These are phyloP conservation scores for Eleutherodactylus coqui DNA, from an alignment of 2,797 vertebrate species.

Conservation along the genomic window DNA sequence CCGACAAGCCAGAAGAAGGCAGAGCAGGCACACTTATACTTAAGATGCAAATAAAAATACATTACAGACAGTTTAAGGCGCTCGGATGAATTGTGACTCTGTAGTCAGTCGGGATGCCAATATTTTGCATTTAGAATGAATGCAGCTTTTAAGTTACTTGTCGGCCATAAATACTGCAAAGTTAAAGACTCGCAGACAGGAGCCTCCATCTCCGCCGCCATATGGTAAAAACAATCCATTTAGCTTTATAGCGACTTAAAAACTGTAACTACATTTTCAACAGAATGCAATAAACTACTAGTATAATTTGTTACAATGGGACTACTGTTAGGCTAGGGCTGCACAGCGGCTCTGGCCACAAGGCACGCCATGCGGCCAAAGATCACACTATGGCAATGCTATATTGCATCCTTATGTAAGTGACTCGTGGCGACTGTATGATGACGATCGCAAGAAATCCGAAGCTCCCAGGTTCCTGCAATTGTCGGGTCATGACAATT, in stretches of 20 bases:
- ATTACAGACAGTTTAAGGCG: background rate
- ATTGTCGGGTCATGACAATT: too few relatives aligned
- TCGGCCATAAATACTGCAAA: constrained; percentile 12
- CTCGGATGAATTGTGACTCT: background rate
- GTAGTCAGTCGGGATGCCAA: background rate
- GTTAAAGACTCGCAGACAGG: background rate
- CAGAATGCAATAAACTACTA: constrained; percentile 4
- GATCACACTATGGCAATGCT: too few relatives aligned
- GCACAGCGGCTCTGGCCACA: too few relatives aligned
- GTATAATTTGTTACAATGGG: constrained; percentile 4
- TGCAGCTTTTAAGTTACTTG: background rate
- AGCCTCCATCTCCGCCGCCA: constrained; percentile 10
- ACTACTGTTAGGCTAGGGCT: too few relatives aligned
- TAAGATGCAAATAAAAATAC: constrained; percentile 13
- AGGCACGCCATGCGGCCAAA: too few relatives aligned
- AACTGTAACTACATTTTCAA: constrained; percentile 38
- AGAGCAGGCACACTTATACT: constrained; percentile 46
- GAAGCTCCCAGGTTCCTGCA: too few relatives aligned
- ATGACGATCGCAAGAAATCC: too few relatives aligned
- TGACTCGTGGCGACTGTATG: too few relatives aligned
- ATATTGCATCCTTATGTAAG: too few relatives aligned
- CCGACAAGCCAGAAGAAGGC: constrained; percentile 50
- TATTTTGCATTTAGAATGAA: constrained; percentile 1
- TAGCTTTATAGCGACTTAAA: constrained; percentile 24
- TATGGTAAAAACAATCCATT: constrained; percentile 40